These are phyloP conservation scores for Aethina tumida DNA, from an alignment of 1,140 invertebrate species.

Conservation along the genomic window DNA sequence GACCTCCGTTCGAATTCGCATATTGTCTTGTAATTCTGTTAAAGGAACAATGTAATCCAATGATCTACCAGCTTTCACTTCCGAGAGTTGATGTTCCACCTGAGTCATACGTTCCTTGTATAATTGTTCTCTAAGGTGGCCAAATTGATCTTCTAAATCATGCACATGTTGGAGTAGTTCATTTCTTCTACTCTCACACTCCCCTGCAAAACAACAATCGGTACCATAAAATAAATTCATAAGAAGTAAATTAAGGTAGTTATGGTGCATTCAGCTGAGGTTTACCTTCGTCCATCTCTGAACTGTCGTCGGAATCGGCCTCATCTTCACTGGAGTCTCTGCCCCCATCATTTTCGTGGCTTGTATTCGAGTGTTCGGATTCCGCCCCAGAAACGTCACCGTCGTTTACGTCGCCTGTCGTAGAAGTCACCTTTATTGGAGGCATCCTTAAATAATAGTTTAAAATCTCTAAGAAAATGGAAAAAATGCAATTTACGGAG, in stretches of 20 bases:
- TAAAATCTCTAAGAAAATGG: too few species aligned
- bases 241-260: too few species aligned
- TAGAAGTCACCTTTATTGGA: slow-evolving; percentile 41
- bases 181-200: slow-evolving; percentile 72
- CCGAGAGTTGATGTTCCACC: slow-evolving; percentile 75
- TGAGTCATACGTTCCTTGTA: slow-evolving; percentile 77
- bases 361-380: slow-evolving; percentile 47
- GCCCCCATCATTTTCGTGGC: slow-evolving; percentile 47
- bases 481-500: too few species aligned
- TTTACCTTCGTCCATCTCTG: slow-evolving; percentile 91
- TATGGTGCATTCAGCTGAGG: too few species aligned
- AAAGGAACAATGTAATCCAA: slow-evolving; percentile 81
- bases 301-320: slow-evolving; percentile 67
- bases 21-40: slow-evolving; percentile 75
- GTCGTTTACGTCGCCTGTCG: slow-evolving; percentile 46
- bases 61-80: slow-evolving; percentile 74
- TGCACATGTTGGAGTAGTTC: slow-evolving; percentile 79
- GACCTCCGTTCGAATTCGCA: slow-evolving; percentile 77
- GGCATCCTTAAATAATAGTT: too few species aligned
- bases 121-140: slow-evolving; percentile 75
- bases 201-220: too few species aligned
- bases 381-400: slow-evolving; percentile 50
- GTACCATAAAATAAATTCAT: too few species aligned
- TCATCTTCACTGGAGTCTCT: slow-evolving; percentile 64
- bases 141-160: slow-evolving; percentile 84